A percentile compares a stretch with the other conserved stretches of the same genome.
Conservation (phyloP, 2,888 invertebrate species). For the Amphipoea lucens region DNA sequence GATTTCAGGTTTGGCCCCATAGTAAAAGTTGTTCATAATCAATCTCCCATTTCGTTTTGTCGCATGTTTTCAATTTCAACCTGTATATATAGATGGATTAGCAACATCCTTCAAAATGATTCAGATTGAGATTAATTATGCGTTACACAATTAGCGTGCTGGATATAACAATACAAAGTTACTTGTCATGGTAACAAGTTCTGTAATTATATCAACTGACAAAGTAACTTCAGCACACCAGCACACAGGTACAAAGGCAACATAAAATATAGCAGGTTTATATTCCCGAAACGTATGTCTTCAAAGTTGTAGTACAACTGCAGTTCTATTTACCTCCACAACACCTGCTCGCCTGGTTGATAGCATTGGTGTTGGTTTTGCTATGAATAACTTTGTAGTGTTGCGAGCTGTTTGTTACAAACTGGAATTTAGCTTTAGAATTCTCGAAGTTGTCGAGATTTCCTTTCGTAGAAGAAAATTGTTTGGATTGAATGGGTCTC, state of each 20-base stretch:
- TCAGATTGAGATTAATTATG: too few species aligned
- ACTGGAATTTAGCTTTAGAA: constrained; percentile 27
- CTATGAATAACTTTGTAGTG: constrained; percentile 43
- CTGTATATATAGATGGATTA: too few species aligned
- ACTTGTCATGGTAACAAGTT: constrained; percentile 1
- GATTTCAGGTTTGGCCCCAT: too few species aligned
- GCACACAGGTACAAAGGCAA: constrained; percentile 9
- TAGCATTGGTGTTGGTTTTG: constrained; percentile 36
- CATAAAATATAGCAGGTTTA: constrained; percentile 35
- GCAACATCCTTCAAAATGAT: too few species aligned
- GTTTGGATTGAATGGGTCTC: neutral
- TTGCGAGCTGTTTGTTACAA: constrained; percentile 10
- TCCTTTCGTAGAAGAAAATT: constrained; percentile 9
- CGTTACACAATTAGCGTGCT: too few species aligned
- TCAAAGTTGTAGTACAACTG: constrained; percentile 35
- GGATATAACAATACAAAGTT: constrained; percentile 8
- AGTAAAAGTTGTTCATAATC: too few species aligned
- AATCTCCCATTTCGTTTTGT: too few species aligned
- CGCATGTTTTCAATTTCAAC: too few species aligned
- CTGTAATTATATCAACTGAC: constrained; percentile 12
- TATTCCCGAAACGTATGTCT: constrained; percentile 26
- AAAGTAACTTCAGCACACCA: constrained; percentile 12
- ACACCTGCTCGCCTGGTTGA: constrained; percentile 33
- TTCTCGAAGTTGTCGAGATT: constrained; percentile 10
- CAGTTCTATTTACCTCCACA: constrained; percentile 32